phyloP scores from a whole-genome alignment of 1,140 invertebrate species.

The Bombus impatiens region DNA sequence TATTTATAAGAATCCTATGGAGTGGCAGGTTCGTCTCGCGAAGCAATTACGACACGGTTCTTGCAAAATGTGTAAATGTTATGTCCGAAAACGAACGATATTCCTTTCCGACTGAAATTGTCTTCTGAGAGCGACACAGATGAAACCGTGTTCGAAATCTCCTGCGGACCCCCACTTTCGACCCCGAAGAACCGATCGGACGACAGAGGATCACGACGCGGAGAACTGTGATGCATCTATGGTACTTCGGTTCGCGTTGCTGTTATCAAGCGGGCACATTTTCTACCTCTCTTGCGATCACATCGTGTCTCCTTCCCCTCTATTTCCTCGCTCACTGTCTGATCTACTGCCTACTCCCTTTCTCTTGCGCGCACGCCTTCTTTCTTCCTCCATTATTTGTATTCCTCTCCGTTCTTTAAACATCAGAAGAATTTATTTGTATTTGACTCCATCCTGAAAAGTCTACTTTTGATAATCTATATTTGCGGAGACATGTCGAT shows the following conservation, averaged over 20 bases:
- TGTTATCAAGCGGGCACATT: slow-evolving; percentile 70
- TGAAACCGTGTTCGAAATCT: slow-evolving; percentile 57
- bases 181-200: slow-evolving; percentile 57
- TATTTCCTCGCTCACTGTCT: not conserved
- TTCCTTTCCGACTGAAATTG: slow-evolving; percentile 72
- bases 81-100: slow-evolving; percentile 74
- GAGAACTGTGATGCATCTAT: slow-evolving; percentile 58
- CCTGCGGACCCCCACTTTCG: slow-evolving; percentile 66
- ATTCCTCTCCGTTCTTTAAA: slow-evolving; percentile 6
- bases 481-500: slow-evolving; percentile 26
- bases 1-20: not conserved
- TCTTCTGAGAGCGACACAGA: slow-evolving; percentile 52
- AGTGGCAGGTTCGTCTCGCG: not conserved
- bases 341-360: not conserved
- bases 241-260: slow-evolving; percentile 56
- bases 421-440: slow-evolving; percentile 3
- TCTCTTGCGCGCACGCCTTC: not conserved
- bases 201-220: slow-evolving; percentile 48
- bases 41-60: slow-evolving; percentile 22
- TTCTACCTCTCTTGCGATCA: slow-evolving; percentile 60
- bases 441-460: not conserved
- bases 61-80: slow-evolving; percentile 47
- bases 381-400: slow-evolving; percentile 15
- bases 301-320: not conserved
- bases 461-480: slow-evolving; percentile 45